Evolutionary conservation across 2,888 invertebrate genomes (phyloP).

Genomic region (Lamellibrachia columna): DNA sequence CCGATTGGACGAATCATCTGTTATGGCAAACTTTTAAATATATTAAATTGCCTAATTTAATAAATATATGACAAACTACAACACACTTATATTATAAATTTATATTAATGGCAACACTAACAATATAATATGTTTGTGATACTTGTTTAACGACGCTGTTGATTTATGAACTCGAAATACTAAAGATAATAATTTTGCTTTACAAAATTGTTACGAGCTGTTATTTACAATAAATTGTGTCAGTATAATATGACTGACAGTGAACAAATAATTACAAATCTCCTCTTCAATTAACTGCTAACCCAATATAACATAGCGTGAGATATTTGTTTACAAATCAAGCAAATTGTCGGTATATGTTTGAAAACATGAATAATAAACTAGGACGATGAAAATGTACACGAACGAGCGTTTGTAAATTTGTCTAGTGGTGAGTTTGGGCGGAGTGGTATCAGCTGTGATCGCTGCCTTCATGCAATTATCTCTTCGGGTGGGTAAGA

Average conservation of each 20-base stretch:
- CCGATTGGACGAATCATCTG: background rate
- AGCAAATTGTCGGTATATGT: background rate
- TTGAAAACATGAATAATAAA: background rate
- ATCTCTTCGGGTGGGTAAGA: background rate
- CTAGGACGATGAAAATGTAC: background rate
- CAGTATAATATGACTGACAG: too few species aligned
- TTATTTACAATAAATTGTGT: background rate
- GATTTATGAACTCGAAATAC: too few species aligned
- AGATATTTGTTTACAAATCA: background rate
- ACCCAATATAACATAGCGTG: background rate
- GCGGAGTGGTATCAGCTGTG: background rate
- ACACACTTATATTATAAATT: too few species aligned
- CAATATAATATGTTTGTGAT: too few species aligned
- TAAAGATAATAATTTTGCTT: too few species aligned
- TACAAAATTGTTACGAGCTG: background rate
- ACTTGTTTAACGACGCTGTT: too few species aligned
- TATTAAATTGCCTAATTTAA: too few species aligned
- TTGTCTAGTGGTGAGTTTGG: background rate
- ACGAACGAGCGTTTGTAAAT: background rate
- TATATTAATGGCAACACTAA: too few species aligned
- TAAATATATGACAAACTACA: too few species aligned
- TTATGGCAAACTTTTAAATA: too few species aligned
- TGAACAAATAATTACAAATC: background rate
- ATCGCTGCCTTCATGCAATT: background rate
- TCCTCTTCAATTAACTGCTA: background rate